Evolutionary conservation across 2,113 vertebrate species (phyloP), one percentile per base, ranked within the genome.

Genomic region (Takifugu flavidus): DNA sequence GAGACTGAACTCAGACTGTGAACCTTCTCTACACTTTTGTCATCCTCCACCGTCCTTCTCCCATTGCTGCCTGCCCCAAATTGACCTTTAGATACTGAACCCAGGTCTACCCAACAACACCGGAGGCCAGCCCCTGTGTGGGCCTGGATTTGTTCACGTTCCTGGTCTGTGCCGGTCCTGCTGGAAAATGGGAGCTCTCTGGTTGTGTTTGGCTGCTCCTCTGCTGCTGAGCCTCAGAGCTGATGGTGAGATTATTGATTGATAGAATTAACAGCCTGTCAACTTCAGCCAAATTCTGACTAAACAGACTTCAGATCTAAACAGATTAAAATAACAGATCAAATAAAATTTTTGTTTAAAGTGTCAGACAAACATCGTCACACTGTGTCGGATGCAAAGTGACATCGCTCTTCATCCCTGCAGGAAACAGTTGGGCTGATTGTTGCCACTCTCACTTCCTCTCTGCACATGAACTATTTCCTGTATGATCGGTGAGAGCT

Each of bases 341-440:
- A 20, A 20, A 20, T 20, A 20, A 20, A 20, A 20, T 20, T 20
- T 20, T 39, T 6, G 34, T 8, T 6, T 39, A 2, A 1, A 39
- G 34, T 11, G 8, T 6, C 34, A 31, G 4, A 31, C 20, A 31
- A 31, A 6, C 1, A 1, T 4, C 29, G 29, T 31, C 29, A 39
- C 7, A 2, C 34, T 39, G 34, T 3, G 7, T 39, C 7, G 34
- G 34, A 6, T 31, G 5, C 7, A 1, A 34, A 7, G 31, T 1
- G 8, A 6, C 31, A 7, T 34, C 4, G 31, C 5, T 34, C 6
- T 53, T 25, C n/a, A 31, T n/a, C 67, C 58, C 72, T 34, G 29
- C 79, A 88, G 87, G 87, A 88, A 88, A 79, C 83, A 84, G 78
- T 87, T 84, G 72, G 80, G 25, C 61, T 77, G 83, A 86, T 87